These are phyloP conservation scores for Pachyramphus minor DNA, from an alignment of 2,113 vertebrate genomes.

Conservation along the genomic window DNA sequence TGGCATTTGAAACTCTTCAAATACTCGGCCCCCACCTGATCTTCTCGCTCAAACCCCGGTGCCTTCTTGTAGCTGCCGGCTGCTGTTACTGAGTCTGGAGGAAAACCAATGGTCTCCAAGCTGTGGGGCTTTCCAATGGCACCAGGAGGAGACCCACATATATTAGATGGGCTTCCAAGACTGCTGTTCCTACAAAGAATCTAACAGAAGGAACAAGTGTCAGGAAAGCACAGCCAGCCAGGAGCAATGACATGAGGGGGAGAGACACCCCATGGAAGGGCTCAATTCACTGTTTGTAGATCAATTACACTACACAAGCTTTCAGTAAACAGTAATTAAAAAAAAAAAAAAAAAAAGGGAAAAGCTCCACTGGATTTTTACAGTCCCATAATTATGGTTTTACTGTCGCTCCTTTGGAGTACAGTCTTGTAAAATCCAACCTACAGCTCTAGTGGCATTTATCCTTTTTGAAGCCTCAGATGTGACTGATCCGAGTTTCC, in stretches of 20 bases:
- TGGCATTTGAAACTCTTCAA: conserved; percentile 83
- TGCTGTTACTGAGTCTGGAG: conserved; percentile 78
- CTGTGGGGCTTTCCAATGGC: conserved; percentile 76
- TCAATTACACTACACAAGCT: not conserved
- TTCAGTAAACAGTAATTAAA: not conserved
- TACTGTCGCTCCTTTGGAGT: not conserved
- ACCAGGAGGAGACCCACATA: conserved; percentile 79
- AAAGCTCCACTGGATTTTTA: not conserved
- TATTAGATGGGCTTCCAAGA: conserved; percentile 78
- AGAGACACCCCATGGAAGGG: not conserved
- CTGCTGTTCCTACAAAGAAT: conserved; percentile 81
- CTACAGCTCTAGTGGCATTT: not conserved
- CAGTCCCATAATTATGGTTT: not conserved
- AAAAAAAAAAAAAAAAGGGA: not conserved
- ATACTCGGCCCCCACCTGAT: conserved; percentile 87
- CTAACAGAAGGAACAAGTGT: conserved; percentile 61
- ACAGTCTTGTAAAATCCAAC: not conserved
- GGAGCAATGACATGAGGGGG: not conserved
- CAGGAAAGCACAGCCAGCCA: not conserved
- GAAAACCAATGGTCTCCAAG: conserved; percentile 79
- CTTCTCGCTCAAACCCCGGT: conserved; percentile 95
- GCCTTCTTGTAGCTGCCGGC: conserved; percentile 90
- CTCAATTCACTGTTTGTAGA: not conserved
- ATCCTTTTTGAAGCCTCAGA: not conserved
- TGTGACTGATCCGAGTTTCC: not conserved